phyloP scores from a whole-genome alignment of 2,113 vertebrate genomes.

The Muntiacus reevesi region DNA sequence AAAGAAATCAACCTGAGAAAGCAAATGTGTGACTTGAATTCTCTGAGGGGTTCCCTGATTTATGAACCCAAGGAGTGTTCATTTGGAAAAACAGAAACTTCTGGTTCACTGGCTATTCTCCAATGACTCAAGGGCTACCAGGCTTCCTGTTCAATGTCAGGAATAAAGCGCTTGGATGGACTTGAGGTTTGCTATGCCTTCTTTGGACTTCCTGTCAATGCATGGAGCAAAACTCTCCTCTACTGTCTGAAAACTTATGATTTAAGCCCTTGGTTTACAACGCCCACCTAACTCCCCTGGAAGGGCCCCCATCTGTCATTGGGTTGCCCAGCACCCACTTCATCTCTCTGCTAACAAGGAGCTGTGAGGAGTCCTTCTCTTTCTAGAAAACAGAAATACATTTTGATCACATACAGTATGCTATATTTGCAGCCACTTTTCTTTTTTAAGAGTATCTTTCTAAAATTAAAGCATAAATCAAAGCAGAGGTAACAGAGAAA shows the following conservation, averaged over 20 bases:
- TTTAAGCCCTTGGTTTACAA: neutral
- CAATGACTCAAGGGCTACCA: neutral
- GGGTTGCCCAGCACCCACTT: neutral
- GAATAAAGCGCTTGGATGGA: neutral
- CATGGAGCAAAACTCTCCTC: neutral
- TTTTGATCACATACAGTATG: neutral
- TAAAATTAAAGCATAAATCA: neutral
- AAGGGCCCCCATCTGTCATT: neutral
- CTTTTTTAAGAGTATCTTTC: neutral
- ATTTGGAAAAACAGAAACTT: constrained; percentile 31
- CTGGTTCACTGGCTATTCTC: neutral
- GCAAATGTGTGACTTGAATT: neutral
- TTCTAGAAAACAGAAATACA: constrained; percentile 26
- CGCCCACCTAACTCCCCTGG: too few relatives aligned
- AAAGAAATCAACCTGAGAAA: constrained; percentile 27
- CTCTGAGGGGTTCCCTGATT: neutral
- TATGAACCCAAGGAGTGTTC: constrained; percentile 35
- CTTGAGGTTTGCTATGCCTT: neutral
- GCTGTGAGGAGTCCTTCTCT: neutral
- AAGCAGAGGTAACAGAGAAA: neutral
- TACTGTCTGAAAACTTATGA: neutral
- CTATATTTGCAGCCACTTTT: neutral
- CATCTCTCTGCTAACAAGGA: neutral
- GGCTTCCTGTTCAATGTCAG: constrained; percentile 23
- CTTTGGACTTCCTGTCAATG: neutral